These are phyloP conservation scores for Trisateles emortualis DNA, from an alignment of 2,888 invertebrate species.

Conservation along the genomic window DNA sequence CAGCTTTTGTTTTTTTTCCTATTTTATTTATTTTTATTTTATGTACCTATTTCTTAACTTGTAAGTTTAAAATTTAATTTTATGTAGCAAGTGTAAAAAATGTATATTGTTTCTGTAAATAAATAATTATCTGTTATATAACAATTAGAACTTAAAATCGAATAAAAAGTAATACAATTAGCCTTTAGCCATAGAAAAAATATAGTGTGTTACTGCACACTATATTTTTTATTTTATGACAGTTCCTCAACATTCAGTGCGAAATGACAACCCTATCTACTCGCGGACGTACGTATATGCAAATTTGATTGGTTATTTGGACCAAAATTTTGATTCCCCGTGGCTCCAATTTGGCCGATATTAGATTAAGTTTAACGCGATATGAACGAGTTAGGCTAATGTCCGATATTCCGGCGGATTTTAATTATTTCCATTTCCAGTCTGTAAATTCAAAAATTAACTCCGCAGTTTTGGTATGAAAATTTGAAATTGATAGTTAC, in stretches of 20 bases:
- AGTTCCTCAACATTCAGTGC: neutral
- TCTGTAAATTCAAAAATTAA: slow-evolving; percentile 1
- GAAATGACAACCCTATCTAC: slow-evolving; percentile 34
- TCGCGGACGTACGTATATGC: slow-evolving; percentile 55
- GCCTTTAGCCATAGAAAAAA: too few relatives aligned
- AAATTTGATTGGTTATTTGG: slow-evolving; percentile 54
- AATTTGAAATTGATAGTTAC: neutral
- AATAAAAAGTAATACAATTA: too few relatives aligned
- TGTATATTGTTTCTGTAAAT: too few relatives aligned
- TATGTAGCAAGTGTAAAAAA: too few relatives aligned
- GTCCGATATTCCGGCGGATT: slow-evolving; percentile 19
- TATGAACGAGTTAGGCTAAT: slow-evolving; percentile 43
- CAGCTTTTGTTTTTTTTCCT: too few relatives aligned
- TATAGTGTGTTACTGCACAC: too few relatives aligned
- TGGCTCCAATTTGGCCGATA: slow-evolving; percentile 40
- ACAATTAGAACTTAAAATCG: too few relatives aligned
- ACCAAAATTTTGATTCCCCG: slow-evolving; percentile 54
- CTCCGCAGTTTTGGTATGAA: slow-evolving; percentile 2
- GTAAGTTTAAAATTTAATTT: too few relatives aligned
- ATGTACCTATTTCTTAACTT: too few relatives aligned
- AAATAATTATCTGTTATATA: too few relatives aligned
- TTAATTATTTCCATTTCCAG: slow-evolving; percentile 9
- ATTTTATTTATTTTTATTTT: too few relatives aligned
- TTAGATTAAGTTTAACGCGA: slow-evolving; percentile 48
- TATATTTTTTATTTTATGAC: neutral